A percentile compares a stretch with the other conserved stretches of the same genome.
Evolutionary conservation across 2,888 invertebrate species (phyloP).

Genomic region (Crossocerus cetratus): DNA sequence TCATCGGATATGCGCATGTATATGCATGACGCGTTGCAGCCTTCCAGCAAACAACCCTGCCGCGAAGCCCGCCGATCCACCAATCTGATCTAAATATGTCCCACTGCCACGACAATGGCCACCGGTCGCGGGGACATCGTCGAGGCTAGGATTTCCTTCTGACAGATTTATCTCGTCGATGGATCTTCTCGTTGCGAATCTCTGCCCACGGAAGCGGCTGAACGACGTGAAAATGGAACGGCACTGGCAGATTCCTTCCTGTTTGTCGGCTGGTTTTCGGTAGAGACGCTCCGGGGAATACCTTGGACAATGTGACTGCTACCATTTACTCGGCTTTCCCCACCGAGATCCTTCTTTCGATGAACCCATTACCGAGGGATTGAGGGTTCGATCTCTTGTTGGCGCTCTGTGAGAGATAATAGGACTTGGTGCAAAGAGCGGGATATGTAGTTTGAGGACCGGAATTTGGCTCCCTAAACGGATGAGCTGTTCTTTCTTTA

Average conservation of each 20-base stretch:
- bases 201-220: slow-evolving; percentile 15
- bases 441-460: too few relatives aligned
- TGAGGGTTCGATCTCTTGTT: too few relatives aligned
- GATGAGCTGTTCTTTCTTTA: too few relatives aligned
- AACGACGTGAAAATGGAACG: slow-evolving; percentile 61
- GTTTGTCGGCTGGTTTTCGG: slow-evolving; percentile 34
- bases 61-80: slow-evolving; percentile 51
- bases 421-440: too few relatives aligned
- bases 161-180: slow-evolving; percentile 12
- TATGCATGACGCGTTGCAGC: slow-evolving; percentile 52
- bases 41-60: slow-evolving; percentile 61
- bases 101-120: slow-evolving; percentile 52
- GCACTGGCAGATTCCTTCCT: slow-evolving; percentile 58
- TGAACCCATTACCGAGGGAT: too few relatives aligned
- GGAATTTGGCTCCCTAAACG: too few relatives aligned
- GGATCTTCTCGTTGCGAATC: slow-evolving; percentile 9
- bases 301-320: too few relatives aligned
- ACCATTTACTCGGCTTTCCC: too few relatives aligned
- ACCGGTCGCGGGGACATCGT: slow-evolving; percentile 17
- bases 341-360: too few relatives aligned
- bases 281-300: not conserved
- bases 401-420: too few relatives aligned
- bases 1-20: slow-evolving; percentile 42
- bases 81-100: slow-evolving; percentile 70
- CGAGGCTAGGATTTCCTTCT: slow-evolving; percentile 13